Evolutionary conservation across 2,113 vertebrate species (phyloP), one percentile per base, ranked within the genome.

Genomic region (Hemiprocne comata): DNA sequence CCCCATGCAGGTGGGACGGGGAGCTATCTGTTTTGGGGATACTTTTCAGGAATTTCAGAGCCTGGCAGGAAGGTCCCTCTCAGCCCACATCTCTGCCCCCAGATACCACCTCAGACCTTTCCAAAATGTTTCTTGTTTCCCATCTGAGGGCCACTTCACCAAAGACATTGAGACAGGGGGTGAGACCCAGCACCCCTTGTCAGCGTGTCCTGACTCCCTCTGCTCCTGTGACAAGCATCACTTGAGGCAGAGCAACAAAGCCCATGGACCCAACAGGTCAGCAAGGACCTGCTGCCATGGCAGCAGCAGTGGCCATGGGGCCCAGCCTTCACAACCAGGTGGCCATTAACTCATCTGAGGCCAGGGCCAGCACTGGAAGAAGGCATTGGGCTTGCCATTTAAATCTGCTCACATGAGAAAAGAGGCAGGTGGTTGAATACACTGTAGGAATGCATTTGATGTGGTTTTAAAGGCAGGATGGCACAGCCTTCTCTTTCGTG

Each of bases 201-300:
- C 50, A 57, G 48, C 1, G 0, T 46, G 33, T 11, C 73, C 48
- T 21, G 48, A 55, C n/a, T n/a, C n/a, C n/a, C 36, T n/a, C 46
- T 61, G 33, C 33, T 48, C 11, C 17, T 12, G 20, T 38, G 29
- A 19, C 24, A n/a, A 79, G n/a, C 29, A 38, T 44, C 53, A 29
- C 44, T 40, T 1, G 0, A 85, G 42, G 51, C 19, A 38, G 11
- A 4, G 38, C 53, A n/a, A 17, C 0, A 2, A 11, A 33, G 26
- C 31, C 50, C 18, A 9, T 20, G 54, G 70, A 24, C 42, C 57
- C 50, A 42, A 36, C 3, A 2, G n/a, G n/a, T n/a, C n/a, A n/a
- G n/a, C n/a, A n/a, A n/a, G n/a, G n/a, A n/a, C n/a, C n/a, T n/a
- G n/a, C n/a, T n/a, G n/a, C n/a, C n/a, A n/a, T n/a, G n/a, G n/a